These are phyloP conservation scores for Carassius carassius DNA, from an alignment of 2,113 vertebrate genomes.

Conservation along the genomic window DNA sequence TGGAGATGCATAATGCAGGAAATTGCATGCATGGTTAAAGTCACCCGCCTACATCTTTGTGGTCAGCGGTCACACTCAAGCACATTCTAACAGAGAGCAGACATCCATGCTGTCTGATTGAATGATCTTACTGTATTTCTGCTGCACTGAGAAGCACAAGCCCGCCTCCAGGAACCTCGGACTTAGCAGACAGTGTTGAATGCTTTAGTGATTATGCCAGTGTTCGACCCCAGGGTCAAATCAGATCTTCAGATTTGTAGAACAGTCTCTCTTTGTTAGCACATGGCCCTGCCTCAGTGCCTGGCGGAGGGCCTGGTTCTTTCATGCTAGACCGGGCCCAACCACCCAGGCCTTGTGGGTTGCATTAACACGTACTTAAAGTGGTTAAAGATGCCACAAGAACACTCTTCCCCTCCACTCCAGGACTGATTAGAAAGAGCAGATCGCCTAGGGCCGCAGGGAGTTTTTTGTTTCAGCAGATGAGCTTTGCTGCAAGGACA, in stretches of 20 bases:
- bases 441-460: slow-evolving; percentile 40
- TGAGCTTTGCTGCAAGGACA: slow-evolving; percentile 50
- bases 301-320: slow-evolving; percentile 53
- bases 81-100: slow-evolving; percentile 28
- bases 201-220: slow-evolving; percentile 50
- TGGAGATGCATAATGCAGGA: not conserved
- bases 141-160: slow-evolving; percentile 27
- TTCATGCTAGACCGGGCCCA: slow-evolving; percentile 40
- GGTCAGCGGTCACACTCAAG: not conserved
- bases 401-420: slow-evolving; percentile 36
- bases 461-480: slow-evolving; percentile 42
- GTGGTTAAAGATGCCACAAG: slow-evolving; percentile 52
- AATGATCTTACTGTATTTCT: slow-evolving; percentile 38
- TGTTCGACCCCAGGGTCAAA: slow-evolving; percentile 18
- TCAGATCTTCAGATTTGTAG: slow-evolving; percentile 48
- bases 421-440: slow-evolving; percentile 53
- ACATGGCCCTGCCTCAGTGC: slow-evolving; percentile 41
- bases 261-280: slow-evolving; percentile 58
- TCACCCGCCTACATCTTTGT: not conserved
- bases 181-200: slow-evolving; percentile 49
- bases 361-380: slow-evolving; percentile 58
- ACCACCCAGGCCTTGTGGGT: slow-evolving; percentile 42
- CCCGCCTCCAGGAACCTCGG: slow-evolving; percentile 44
- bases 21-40: not conserved
- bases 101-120: slow-evolving; percentile 25